Base-by-base conservation (phyloP, 1,140 invertebrate species). In the Asobara japonica region DNA sequence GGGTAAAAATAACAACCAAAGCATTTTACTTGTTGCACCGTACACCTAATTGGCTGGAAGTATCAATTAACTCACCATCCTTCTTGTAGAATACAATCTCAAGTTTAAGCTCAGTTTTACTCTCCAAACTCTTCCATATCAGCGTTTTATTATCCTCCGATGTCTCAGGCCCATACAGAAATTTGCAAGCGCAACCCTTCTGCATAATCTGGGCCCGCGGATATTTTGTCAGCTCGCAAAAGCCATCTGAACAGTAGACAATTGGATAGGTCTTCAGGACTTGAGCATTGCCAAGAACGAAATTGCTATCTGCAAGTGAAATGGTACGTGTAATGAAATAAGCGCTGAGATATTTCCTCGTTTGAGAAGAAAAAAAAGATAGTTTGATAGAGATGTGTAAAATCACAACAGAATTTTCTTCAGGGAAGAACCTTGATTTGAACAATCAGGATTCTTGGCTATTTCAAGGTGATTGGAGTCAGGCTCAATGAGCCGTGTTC, bases 181-280 rank as follows among this genome's bases (percentile, higher is more conserved):
- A 98, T 88, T 96, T 96, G 89, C 97, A 98, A 71, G 96, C 95
- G 86, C 96, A 98, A 74, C 95, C 94, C 84, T 97, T 97, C 87
- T 98, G 96, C 96, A 97, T 97, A 86, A 97, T 97, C 89, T 98
- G 96, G 38, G 96, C 96, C 74, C 97, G 91, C 71, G 94, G 91
- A 89, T 93, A 97, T 72, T 96, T 96, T 70, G 96, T 98, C 88
- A 98, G 92, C 88, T 98, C 97, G 86, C 96, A 97, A 90, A 98
- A 98, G 64, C 97, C 97, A 91, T 98, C 97, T 3, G 96, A 97
- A 89, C 97, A 98, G 89, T 98, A 98, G 73, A 98, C 97, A 88
- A 98, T 98, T 75, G 97, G 97, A 89, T 96, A 96, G 27, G 92
- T 84, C 71, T 92, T 86, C 73, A 93, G 92, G 74, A 97, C 96